Percentiles rank a stretch among this genome's conserved stretches.
phyloP scores from a whole-genome alignment of 2,797 vertebrate genomes.

The Sebastes vulpes region DNA sequence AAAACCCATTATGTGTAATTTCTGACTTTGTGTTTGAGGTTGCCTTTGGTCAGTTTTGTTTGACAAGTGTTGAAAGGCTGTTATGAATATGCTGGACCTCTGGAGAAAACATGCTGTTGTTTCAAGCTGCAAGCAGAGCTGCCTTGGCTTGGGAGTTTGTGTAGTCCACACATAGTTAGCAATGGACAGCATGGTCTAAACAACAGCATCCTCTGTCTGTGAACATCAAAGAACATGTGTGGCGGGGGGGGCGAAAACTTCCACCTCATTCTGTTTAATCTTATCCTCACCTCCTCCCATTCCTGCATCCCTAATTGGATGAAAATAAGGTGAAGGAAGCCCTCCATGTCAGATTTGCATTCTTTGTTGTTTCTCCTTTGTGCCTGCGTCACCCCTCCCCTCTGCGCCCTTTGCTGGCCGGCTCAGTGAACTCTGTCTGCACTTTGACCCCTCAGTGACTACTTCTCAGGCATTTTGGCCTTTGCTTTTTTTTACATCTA shows the following conservation, averaged over 20 bases:
- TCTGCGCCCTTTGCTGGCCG: slow-evolving; percentile 46
- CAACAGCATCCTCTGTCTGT: slow-evolving; percentile 43
- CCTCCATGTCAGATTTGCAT: slow-evolving; percentile 62
- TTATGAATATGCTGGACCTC: slow-evolving; percentile 35
- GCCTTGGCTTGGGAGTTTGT: slow-evolving; percentile 27
- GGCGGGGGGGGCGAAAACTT: slow-evolving; percentile 39
- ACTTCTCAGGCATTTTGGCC: slow-evolving; percentile 72
- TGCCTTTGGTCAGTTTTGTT: slow-evolving; percentile 33
- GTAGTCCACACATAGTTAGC: slow-evolving; percentile 35
- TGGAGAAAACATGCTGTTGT: slow-evolving; percentile 49
- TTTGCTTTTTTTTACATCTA: slow-evolving; percentile 50
- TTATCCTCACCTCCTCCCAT: slow-evolving; percentile 55
- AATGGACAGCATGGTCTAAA: slow-evolving; percentile 24
- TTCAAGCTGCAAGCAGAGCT: slow-evolving; percentile 19
- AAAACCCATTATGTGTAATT: slow-evolving; percentile 41
- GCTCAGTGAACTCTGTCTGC: slow-evolving; percentile 82
- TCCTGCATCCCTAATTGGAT: slow-evolving; percentile 60
- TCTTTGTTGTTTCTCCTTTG: slow-evolving; percentile 77
- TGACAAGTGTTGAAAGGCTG: slow-evolving; percentile 56
- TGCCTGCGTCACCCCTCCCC: slow-evolving; percentile 56
- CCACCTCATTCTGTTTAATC: slow-evolving; percentile 56
- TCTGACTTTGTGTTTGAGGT: slow-evolving; percentile 30
- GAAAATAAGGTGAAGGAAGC: slow-evolving; percentile 60
- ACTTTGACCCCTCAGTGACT: slow-evolving; percentile 81
- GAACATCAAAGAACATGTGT: slow-evolving; percentile 63